Conservation (phyloP, 2,888 invertebrate genomes). For the Tethea ocularis region DNA sequence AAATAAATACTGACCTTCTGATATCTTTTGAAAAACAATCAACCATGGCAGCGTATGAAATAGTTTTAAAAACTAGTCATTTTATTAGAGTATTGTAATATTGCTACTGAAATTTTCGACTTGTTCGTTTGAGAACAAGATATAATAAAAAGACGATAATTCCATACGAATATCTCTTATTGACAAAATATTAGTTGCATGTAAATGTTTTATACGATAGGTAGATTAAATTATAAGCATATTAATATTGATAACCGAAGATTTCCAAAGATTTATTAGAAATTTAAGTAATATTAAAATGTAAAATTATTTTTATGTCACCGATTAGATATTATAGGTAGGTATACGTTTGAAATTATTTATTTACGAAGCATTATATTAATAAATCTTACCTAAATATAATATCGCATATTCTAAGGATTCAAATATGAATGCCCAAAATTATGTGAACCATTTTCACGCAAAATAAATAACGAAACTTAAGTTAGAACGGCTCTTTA, state of each 20-base stretch:
- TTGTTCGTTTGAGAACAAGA: not conserved
- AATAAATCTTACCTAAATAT: not conserved
- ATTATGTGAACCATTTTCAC: not conserved
- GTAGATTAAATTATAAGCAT: conserved; percentile 14
- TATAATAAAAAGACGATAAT: not conserved
- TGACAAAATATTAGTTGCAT: not conserved
- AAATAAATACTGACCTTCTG: not conserved
- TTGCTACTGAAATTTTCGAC: not conserved
- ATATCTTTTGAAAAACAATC: conserved; percentile 23
- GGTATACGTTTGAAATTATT: not conserved
- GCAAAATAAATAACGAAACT: not conserved
- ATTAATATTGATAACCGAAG: conserved; percentile 16
- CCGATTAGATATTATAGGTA: not conserved
- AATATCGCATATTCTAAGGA: not conserved
- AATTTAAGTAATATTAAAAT: conserved; percentile 5
- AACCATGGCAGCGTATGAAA: not conserved
- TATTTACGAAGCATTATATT: not conserved
- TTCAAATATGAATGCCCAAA: not conserved
- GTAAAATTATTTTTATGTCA: not conserved
- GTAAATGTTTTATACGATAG: conserved; percentile 44
- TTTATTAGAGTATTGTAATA: not conserved
- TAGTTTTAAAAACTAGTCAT: not conserved
- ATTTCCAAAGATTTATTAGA: conserved; percentile 28
- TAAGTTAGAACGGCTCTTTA: not conserved
- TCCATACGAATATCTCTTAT: conserved; percentile 2